Percentiles rank a stretch among this genome's conserved stretches.
These are phyloP conservation scores for Phoenicopterus ruber DNA, from an alignment of 2,113 vertebrate species.

Conservation along the genomic window DNA sequence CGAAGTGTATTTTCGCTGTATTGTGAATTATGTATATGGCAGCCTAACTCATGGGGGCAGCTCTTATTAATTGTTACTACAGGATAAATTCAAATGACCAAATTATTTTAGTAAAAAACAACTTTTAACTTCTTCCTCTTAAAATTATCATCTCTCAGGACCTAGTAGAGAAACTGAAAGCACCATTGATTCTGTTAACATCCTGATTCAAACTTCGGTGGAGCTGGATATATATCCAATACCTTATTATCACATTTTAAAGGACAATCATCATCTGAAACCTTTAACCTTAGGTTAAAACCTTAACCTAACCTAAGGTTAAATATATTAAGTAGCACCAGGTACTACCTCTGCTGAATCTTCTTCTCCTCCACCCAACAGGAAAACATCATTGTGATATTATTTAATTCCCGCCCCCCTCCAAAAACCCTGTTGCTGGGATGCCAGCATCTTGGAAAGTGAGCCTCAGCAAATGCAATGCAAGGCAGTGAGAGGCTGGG, in stretches of 20 bases:
- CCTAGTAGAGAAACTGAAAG: background rate
- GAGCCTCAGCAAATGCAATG: background rate
- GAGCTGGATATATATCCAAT: background rate
- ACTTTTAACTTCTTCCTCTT: background rate
- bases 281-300: background rate
- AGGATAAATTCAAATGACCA: background rate
- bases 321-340: background rate
- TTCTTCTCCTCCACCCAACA: background rate
- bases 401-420: background rate
- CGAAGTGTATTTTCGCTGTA: background rate
- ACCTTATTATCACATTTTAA: background rate
- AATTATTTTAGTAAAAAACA: background rate
- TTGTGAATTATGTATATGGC: background rate
- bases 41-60: background rate
- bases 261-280: background rate
- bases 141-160: background rate
- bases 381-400: background rate
- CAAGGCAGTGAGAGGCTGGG: background rate
- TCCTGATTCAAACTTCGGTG: background rate
- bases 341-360: background rate
- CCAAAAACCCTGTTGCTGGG: background rate
- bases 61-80: background rate
- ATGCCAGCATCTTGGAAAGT: background rate
- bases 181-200: background rate
- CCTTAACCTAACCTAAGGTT: background rate